Conservation (phyloP, 2,888 invertebrate species). For the Dione vanillae region DNA sequence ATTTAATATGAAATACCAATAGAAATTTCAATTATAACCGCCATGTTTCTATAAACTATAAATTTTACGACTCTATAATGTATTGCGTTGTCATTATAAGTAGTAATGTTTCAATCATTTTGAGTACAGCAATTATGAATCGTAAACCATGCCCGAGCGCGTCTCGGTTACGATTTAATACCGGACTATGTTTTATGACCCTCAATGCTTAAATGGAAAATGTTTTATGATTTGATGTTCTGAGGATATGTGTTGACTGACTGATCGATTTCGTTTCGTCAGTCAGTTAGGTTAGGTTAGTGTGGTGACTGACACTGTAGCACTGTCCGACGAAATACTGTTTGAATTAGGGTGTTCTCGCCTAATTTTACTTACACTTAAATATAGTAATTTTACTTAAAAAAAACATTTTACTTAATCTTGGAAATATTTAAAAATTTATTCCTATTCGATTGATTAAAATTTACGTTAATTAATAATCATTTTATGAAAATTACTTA, state of each 20-base stretch:
- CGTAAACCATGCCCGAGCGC: constrained; percentile 46
- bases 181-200: constrained; percentile 34
- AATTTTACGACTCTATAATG: constrained; percentile 4
- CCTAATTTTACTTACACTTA: too few relatives aligned
- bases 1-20: neutral
- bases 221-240: constrained; percentile 10
- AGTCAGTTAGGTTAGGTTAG: neutral
- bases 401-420: too few relatives aligned
- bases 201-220: constrained; percentile 16
- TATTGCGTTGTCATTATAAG: constrained; percentile 30
- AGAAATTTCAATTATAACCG: constrained; percentile 11
- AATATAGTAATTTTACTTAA: too few relatives aligned
- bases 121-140: constrained; percentile 45
- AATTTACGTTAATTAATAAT: too few relatives aligned
- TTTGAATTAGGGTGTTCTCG: too few relatives aligned
- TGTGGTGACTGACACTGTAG: neutral
- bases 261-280: neutral
- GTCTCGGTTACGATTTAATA: constrained; percentile 34
- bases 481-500: too few relatives aligned
- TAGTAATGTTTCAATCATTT: constrained; percentile 38
- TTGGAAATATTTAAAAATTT: too few relatives aligned
- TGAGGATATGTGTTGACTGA: neutral
- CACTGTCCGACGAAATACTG: too few relatives aligned
- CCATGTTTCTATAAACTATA: constrained; percentile 4
- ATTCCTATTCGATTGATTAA: too few relatives aligned